Conservation (phyloP, 1,140 invertebrate genomes). For the Euwallacea fornicatus region DNA sequence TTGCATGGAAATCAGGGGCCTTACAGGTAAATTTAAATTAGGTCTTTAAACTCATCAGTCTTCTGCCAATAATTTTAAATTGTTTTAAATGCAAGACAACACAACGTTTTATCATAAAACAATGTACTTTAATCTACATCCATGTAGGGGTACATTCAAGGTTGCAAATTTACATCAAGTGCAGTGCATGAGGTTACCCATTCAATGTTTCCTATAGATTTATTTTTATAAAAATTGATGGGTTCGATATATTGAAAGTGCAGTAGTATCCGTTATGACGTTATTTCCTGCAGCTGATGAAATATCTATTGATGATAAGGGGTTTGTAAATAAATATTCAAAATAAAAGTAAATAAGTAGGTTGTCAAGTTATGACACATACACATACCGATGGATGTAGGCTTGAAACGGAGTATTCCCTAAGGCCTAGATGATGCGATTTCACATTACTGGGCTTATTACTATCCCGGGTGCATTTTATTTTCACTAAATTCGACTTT, state of each 20-base stretch:
- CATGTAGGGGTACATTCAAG: constrained; percentile 34
- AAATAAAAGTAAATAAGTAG: constrained; percentile 38
- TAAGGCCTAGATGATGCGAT: background rate
- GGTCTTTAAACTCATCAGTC: background rate
- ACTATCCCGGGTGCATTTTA: background rate
- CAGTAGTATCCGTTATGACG: no score
- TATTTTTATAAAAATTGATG: no score
- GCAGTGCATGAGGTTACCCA: no score
- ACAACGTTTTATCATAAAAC: constrained; percentile 26
- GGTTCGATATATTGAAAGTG: no score
- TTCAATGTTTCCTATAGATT: no score
- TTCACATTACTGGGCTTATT: constrained; percentile 17
- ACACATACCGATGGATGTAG: constrained; percentile 33
- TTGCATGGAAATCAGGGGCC: background rate
- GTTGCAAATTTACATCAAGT: constrained; percentile 13
- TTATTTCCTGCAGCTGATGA: background rate
- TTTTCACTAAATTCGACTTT: background rate
- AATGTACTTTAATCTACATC: constrained; percentile 30
- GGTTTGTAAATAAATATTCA: constrained; percentile 37
- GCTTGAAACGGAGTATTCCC: background rate
- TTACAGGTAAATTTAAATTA: background rate
- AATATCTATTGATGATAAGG: constrained; percentile 9
- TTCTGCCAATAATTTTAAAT: background rate
- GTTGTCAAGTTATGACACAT: constrained; percentile 39
- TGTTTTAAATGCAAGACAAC: constrained; percentile 11